These are phyloP conservation scores for Calameuta filiformis DNA, from an alignment of 2,888 invertebrate genomes.

Conservation along the genomic window DNA sequence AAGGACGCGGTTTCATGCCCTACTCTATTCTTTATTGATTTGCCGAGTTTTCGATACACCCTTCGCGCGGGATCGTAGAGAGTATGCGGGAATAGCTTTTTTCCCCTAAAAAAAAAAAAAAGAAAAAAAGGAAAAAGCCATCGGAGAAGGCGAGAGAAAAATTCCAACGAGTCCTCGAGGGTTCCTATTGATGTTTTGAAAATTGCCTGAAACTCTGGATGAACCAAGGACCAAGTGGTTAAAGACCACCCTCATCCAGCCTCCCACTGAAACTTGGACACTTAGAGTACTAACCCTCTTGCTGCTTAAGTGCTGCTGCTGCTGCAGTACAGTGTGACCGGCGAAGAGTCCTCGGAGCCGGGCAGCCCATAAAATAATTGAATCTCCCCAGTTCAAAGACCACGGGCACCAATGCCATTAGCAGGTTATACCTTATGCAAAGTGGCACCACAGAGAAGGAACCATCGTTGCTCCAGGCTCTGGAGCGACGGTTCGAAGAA, in stretches of 20 bases:
- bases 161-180: not conserved
- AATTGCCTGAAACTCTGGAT: not conserved
- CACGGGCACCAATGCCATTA: not conserved
- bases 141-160: constrained; percentile 30
- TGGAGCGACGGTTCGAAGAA: not conserved
- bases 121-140: constrained; percentile 9
- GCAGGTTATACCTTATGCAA: not conserved
- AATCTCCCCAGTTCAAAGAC: not conserved
- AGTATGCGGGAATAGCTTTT: not conserved
- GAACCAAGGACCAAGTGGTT: not conserved
- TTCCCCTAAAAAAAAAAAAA: constrained; percentile 6
- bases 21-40: not conserved
- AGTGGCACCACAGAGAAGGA: not conserved
- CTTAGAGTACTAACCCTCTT: not conserved
- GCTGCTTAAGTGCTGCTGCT: not conserved
- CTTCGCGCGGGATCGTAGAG: not conserved
- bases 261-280: not conserved
- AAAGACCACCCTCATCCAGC: not conserved
- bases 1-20: not conserved
- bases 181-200: not conserved
- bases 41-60: not conserved
- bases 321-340: not conserved
- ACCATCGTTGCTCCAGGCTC: not conserved
- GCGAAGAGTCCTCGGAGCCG: not conserved
- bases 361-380: not conserved